Conservation (phyloP, 2,113 vertebrate species). For the Procavia capensis region DNA sequence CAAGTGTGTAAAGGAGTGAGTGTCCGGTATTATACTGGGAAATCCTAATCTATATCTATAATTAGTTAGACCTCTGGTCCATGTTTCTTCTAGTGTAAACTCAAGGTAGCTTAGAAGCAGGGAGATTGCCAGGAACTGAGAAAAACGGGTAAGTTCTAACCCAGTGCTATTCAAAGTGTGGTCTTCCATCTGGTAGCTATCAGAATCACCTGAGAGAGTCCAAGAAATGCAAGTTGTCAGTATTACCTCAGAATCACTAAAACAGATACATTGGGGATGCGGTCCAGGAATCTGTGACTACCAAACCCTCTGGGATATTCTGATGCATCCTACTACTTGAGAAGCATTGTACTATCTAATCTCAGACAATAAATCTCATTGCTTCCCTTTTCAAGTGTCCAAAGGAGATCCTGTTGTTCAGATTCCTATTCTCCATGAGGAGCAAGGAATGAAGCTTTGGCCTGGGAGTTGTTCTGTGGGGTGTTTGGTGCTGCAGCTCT, state of each 20-base stretch:
- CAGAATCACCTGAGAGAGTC: background rate
- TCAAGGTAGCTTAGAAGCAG: background rate
- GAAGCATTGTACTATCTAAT: background rate
- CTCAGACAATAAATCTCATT: background rate
- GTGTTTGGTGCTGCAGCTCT: too few species aligned
- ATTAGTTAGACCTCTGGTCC: background rate
- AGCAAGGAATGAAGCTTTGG: background rate
- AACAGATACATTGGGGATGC: background rate
- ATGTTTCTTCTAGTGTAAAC: background rate
- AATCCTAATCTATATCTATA: background rate
- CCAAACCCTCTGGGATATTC: background rate
- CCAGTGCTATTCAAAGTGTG: background rate
- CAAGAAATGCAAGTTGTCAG: background rate
- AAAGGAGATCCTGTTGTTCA: background rate
- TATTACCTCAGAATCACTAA: background rate
- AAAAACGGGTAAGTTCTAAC: background rate
- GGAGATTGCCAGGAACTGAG: background rate
- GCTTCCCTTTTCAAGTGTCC: background rate
- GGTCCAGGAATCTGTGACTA: background rate
- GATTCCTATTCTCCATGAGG: background rate
- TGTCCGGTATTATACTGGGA: background rate
- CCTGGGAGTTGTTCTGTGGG: background rate
- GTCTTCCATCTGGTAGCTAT: background rate
- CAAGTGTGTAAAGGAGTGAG: background rate
- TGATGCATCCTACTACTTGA: background rate